Percentiles rank a stretch among this genome's conserved stretches.
phyloP scores from a whole-genome alignment of 1,140 invertebrate species.

The Galendromus occidentalis region DNA sequence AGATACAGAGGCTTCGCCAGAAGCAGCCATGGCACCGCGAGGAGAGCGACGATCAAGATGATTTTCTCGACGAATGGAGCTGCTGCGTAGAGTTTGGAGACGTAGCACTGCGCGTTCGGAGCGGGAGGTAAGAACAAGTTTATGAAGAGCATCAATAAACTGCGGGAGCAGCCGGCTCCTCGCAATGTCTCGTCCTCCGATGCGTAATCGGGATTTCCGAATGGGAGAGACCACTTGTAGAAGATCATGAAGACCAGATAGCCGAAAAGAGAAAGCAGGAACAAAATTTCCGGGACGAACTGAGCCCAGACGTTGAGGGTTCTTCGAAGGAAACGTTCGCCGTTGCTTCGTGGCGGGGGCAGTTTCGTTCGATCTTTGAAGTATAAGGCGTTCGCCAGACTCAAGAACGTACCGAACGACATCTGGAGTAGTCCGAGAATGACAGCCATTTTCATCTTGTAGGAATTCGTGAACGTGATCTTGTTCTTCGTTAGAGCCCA shows the following conservation, averaged over 20 bases:
- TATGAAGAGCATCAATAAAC: slow-evolving; percentile 38
- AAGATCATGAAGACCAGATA: slow-evolving; percentile 74
- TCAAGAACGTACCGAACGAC: slow-evolving; percentile 63
- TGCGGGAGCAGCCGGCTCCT: slow-evolving; percentile 32
- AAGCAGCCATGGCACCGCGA: slow-evolving; percentile 74
- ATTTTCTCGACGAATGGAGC: slow-evolving; percentile 50
- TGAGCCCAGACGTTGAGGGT: slow-evolving; percentile 57
- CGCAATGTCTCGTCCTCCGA: slow-evolving; percentile 22
- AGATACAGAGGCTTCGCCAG: slow-evolving; percentile 65
- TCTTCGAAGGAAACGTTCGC: slow-evolving; percentile 48
- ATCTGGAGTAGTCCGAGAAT: slow-evolving; percentile 77
- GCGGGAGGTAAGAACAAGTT: slow-evolving; percentile 35
- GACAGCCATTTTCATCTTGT: slow-evolving; percentile 89
- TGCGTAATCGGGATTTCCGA: slow-evolving; percentile 33
- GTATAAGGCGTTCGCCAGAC: slow-evolving; percentile 26
- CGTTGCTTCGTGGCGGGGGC: not conserved
- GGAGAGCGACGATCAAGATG: slow-evolving; percentile 46
- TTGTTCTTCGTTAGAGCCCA: slow-evolving; percentile 51
- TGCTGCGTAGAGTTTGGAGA: slow-evolving; percentile 14
- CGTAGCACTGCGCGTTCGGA: not conserved
- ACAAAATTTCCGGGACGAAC: slow-evolving; percentile 72
- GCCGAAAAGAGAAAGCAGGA: slow-evolving; percentile 58
- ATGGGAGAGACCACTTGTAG: slow-evolving; percentile 59
- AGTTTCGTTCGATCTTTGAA: not conserved
- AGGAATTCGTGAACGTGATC: slow-evolving; percentile 73